phyloP scores from a whole-genome alignment of 2,888 invertebrate genomes.

The Dinocampus coccinellae region DNA sequence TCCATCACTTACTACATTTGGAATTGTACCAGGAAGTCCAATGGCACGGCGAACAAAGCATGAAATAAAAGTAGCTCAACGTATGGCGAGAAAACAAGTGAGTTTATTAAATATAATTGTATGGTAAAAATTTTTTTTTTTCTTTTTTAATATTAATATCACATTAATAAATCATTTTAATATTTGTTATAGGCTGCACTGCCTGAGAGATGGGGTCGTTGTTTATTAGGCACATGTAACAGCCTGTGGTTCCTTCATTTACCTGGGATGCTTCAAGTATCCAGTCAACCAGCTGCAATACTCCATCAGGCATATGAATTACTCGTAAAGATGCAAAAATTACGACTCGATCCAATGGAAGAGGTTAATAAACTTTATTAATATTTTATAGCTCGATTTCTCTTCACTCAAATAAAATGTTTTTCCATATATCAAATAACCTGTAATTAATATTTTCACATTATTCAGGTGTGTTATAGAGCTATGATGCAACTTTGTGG shows the following conservation, averaged over 20 bases:
- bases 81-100: slow-evolving; percentile 76
- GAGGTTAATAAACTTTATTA: slow-evolving; percentile 74
- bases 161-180: slow-evolving; percentile 35
- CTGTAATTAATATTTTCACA: background rate
- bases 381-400: background rate
- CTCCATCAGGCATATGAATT: slow-evolving; percentile 82
- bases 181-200: slow-evolving; percentile 70
- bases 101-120: slow-evolving; percentile 9
- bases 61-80: slow-evolving; percentile 93
- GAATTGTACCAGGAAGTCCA: slow-evolving; percentile 83
- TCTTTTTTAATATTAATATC: background rate
- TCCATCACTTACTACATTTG: slow-evolving; percentile 62
- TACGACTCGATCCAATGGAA: slow-evolving; percentile 87
- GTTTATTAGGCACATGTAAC: slow-evolving; percentile 88
- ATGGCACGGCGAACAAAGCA: slow-evolving; percentile 95
- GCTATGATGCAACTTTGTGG: slow-evolving; percentile 99
- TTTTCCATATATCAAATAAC: background rate
- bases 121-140: background rate
- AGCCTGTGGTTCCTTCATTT: slow-evolving; percentile 97
- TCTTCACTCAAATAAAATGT: background rate
- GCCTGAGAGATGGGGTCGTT: slow-evolving; percentile 94
- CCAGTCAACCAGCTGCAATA: slow-evolving; percentile 71
- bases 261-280: slow-evolving; percentile 82
- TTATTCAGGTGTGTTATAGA: slow-evolving; percentile 88
- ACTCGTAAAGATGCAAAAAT: slow-evolving; percentile 87